Evolutionary conservation across 2,113 vertebrate species (phyloP), one percentile per base, ranked within the genome.

Genomic region (Phalacrocorax brasilianus): DNA sequence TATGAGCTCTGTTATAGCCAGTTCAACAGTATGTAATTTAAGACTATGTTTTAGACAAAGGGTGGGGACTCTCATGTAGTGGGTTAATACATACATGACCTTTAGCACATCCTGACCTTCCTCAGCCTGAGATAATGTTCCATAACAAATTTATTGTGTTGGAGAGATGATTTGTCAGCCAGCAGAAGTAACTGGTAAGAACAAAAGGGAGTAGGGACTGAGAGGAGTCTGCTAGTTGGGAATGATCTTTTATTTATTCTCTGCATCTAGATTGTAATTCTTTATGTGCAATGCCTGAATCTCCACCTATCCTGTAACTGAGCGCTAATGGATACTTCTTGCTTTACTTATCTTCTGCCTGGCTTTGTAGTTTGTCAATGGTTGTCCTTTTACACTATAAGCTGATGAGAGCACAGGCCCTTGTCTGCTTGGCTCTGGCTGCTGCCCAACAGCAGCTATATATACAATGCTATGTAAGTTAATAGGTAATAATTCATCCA

Each of bases 131-230:
- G 94, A 97, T 98, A 97, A 98, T 97, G 97, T 97, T 97, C 96
- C 96, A 95, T 95, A 96, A 96, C 97, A 97, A 97, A 98, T 98
- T 97, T 97, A 98, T 97, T 95, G 91, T 97, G 92, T 78, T 4
- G 0, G 75, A 81, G 88, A 97, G 93, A 97, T 97, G 96, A 97
- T 97, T 97, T 97, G 95, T 97, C 95, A 95, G 84, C 67, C 84
- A 61, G 91, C 93, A 93, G 86, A 97, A 96, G 76, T 92, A 95
- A 88, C 91, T 11, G 45, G 62, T 72, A 73, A 61, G 93, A 96
- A 94, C 77, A 93, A 95, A 96, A 95, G 86, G 79, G 72, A 47
- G 70, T 44, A 85, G 91, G 61, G 59, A 49, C 49, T 27, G 91
- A 94, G 52, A 82, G 53, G 58, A 76, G 6, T 47, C 81, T 85